These are phyloP conservation scores for Pseudocheirus occidentalis DNA, from an alignment of 2,797 vertebrate genomes.

Conservation along the genomic window DNA sequence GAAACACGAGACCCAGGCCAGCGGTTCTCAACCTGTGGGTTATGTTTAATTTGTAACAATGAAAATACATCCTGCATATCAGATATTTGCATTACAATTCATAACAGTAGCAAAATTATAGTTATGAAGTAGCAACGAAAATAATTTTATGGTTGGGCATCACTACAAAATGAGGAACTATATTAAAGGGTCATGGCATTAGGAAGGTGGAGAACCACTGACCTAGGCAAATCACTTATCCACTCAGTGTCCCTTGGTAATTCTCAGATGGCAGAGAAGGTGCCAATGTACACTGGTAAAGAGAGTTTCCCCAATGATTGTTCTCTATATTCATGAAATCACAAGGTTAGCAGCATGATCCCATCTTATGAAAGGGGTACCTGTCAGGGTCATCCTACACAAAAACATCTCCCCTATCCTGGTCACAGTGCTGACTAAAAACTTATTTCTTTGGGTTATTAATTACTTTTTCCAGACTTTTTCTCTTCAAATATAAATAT, in stretches of 20 bases:
- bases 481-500: slow-evolving; percentile 18
- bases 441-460: neutral
- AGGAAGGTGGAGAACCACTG: too few relatives aligned
- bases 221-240: neutral
- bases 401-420: neutral
- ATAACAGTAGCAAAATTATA: too few relatives aligned
- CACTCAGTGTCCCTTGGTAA: neutral
- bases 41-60: too few relatives aligned
- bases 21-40: too few relatives aligned
- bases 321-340: neutral
- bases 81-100: too few relatives aligned
- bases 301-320: neutral
- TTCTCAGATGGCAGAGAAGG: neutral
- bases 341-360: neutral
- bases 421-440: neutral
- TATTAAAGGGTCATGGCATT: too few relatives aligned
- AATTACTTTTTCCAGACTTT: neutral
- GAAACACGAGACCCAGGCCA: neutral
- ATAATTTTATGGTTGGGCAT: too few relatives aligned
- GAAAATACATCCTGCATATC: too few relatives aligned
- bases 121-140: too few relatives aligned
- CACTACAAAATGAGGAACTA: too few relatives aligned
- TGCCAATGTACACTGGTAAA: neutral
- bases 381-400: neutral
- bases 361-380: neutral